A percentile compares a stretch with the other conserved stretches of the same genome.
These are phyloP conservation scores for Nasonia vitripennis DNA, from an alignment of 1,140 invertebrate species.

Conservation along the genomic window DNA sequence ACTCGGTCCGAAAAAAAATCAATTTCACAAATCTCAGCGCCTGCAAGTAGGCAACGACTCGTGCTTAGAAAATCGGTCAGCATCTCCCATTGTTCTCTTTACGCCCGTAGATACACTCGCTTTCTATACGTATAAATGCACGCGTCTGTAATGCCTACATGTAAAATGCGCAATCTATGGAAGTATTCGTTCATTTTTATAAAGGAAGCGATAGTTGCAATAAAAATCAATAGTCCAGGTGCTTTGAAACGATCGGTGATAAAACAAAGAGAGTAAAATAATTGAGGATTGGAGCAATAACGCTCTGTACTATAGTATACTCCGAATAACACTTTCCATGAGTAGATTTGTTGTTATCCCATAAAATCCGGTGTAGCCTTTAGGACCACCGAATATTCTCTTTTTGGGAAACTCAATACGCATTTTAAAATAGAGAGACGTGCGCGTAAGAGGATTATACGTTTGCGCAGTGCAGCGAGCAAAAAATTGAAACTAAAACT, in stretches of 20 bases:
- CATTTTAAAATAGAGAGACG: too few species aligned
- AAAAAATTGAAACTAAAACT: background rate
- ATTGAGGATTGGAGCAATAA: too few species aligned
- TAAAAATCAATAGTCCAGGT: too few species aligned
- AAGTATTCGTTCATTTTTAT: background rate
- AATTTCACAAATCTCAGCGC: background rate
- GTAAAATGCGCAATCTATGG: background rate
- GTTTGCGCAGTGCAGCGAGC: too few species aligned
- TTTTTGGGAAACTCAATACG: too few species aligned
- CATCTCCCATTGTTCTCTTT: conserved; percentile 3
- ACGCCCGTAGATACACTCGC: background rate
- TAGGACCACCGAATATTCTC: too few species aligned
- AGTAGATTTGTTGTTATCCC: too few species aligned
- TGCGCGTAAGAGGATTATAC: too few species aligned
- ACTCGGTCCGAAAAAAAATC: background rate
- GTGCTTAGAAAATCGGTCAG: conserved; percentile 32
- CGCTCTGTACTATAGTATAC: too few species aligned
- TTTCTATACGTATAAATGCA: background rate
- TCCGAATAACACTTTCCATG: too few species aligned
- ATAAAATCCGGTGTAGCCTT: too few species aligned
- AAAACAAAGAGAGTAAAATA: background rate
- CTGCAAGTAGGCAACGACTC: background rate
- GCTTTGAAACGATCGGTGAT: background rate
- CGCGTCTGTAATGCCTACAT: background rate
- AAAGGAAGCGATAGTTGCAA: background rate